Base-by-base conservation (phyloP, 2,113 vertebrate genomes). In the Eonycteris spelaea region DNA sequence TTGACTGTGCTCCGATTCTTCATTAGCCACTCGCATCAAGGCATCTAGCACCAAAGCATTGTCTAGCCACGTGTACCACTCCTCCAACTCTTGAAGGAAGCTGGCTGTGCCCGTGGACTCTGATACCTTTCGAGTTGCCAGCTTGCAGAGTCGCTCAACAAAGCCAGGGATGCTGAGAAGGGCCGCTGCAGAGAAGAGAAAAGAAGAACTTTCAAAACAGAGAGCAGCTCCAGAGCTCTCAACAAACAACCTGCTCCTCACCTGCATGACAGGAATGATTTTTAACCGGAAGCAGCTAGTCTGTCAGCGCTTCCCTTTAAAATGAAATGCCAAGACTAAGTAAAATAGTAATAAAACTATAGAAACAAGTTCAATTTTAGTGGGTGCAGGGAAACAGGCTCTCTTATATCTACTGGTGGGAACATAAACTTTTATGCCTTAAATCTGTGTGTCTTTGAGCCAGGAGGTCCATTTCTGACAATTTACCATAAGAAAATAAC, bases 51-150 rank as follows among this genome's bases (percentile, higher is more conserved):
- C 99, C 74, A 99, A 98, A 0, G 99, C 99, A 0, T 99, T 99
- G 98, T 99, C 99, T 91, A 99, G 98, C 99, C 99, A 99, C 0
- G 99, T 99, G 98, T 99, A 99, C 99, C 99, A 99, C 86, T 99
- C 99, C 88, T 99, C 99, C 96, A 99, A 90, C 97, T 99, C 99
- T 98, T 99, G 99, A 75, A 99, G 99, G 96, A 99, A 99, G 98
- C 99, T 99, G 28, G 99, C 98, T 48, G 99, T 99, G 55, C 99
- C 99, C 0, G 99, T 99, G 30, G 99, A 99, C 97, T 99, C 99
- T 1, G 99, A 99, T 38, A 99, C 99, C 86, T 99, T 99, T 67
- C 99, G 96, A 2, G 99, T 99, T 35, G 99, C 99, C 97, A 99
- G 98, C 73, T 99, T 99, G 98, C 99, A 99, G 80, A 99, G 97